phyloP scores from a whole-genome alignment of 2,888 invertebrate genomes.

The Coenonympha arcania region DNA sequence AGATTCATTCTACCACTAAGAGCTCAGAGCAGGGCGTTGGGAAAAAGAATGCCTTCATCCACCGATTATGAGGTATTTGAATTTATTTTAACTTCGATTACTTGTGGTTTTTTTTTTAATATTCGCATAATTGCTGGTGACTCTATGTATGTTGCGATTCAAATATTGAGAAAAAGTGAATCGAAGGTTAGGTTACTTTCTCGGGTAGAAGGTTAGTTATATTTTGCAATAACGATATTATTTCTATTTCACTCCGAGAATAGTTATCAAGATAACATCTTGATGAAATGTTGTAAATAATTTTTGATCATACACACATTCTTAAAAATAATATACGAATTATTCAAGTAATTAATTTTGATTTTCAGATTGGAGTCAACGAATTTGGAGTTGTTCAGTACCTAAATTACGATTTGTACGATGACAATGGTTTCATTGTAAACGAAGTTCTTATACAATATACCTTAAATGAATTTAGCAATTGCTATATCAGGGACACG shows the following conservation, averaged over 20 bases:
- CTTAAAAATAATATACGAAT: too few species aligned
- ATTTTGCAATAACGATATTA: too few species aligned
- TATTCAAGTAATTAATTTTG: neutral
- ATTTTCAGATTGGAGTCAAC: constrained; percentile 39
- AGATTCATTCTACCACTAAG: constrained; percentile 81
- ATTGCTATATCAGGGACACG: constrained; percentile 38
- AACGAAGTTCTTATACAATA: constrained; percentile 37
- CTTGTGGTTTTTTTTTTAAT: neutral
- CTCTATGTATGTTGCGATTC: too few species aligned
- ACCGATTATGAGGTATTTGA: constrained; percentile 78
- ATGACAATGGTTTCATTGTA: constrained; percentile 60
- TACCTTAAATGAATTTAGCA: constrained; percentile 30
- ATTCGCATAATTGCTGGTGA: too few species aligned
- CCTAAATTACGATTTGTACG: constrained; percentile 59
- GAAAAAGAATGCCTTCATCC: constrained; percentile 77
- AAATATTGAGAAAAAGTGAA: too few species aligned
- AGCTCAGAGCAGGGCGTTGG: constrained; percentile 80
- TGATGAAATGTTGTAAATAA: too few species aligned
- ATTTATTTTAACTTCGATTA: neutral
- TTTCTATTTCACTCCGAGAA: too few species aligned
- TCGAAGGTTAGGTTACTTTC: too few species aligned
- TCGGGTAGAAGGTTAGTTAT: too few species aligned
- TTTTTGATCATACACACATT: too few species aligned
- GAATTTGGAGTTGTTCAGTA: constrained; percentile 66
- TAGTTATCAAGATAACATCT: too few species aligned